These are phyloP conservation scores for Cerceris rybyensis DNA, from an alignment of 2,888 invertebrate species.

Conservation along the genomic window DNA sequence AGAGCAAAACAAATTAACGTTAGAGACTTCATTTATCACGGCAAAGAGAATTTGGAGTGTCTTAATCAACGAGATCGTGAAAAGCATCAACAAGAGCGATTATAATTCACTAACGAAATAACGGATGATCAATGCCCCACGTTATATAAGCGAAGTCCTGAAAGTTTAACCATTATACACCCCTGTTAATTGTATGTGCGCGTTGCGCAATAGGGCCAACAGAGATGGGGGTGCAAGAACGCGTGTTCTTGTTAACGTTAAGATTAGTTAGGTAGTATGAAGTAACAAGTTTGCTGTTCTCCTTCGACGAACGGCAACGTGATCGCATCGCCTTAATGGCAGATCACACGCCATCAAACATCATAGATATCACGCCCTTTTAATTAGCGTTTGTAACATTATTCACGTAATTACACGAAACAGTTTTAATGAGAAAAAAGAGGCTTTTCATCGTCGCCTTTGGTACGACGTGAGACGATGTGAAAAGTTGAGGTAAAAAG, in stretches of 20 bases:
- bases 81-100: constrained; percentile 28
- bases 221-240: constrained; percentile 36
- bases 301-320: constrained; percentile 28
- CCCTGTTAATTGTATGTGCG: constrained; percentile 35
- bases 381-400: constrained; percentile 24
- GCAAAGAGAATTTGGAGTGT: neutral
- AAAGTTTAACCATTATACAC: constrained; percentile 38
- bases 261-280: constrained; percentile 48
- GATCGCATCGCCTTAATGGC: constrained; percentile 28
- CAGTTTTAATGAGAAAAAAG: constrained; percentile 12
- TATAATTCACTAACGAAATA: constrained; percentile 33
- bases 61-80: neutral
- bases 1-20: neutral
- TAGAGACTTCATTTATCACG: neutral
- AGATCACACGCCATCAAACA: constrained; percentile 22
- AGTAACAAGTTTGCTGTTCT: constrained; percentile 46
- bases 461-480: neutral
- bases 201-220: constrained; percentile 11
- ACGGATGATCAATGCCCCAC: constrained; percentile 44
- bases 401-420: constrained; percentile 6
- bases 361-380: neutral
- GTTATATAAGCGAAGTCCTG: constrained; percentile 15
- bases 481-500: neutral
- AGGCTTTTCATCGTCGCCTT: neutral
- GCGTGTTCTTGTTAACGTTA: constrained; percentile 53